Conservation (phyloP, 2,888 invertebrate species). For the Aradus depressus region DNA sequence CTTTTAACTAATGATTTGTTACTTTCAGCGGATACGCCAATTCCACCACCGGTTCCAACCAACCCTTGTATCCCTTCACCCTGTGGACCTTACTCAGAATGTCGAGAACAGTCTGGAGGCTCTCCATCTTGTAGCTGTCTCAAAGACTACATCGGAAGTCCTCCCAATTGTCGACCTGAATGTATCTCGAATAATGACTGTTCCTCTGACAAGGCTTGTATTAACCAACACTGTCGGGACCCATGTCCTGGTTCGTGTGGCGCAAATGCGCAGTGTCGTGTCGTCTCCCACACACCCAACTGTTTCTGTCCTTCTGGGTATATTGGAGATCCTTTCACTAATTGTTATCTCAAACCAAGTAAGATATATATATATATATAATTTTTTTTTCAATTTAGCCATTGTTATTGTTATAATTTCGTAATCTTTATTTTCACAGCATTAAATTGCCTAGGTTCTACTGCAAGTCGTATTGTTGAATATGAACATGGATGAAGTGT, state of each 20-base stretch:
- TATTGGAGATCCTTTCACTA: conserved; percentile 59
- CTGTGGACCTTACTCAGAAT: conserved; percentile 50
- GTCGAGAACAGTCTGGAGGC: conserved; percentile 44
- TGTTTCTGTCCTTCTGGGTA: conserved; percentile 54
- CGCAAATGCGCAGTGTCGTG: conserved; percentile 58
- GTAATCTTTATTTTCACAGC: no score
- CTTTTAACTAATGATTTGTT: no score
- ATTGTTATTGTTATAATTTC: no score
- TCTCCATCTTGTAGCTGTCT: conserved; percentile 28
- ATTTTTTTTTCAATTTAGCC: no score
- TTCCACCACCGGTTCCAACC: conserved; percentile 34
- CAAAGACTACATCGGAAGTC: conserved; percentile 36
- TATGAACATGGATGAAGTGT: no score
- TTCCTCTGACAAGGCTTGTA: conserved; percentile 54
- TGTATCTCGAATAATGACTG: conserved; percentile 66
- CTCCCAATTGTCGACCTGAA: conserved; percentile 57
- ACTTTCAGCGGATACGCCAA: neutral
- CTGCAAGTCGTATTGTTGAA: no score
- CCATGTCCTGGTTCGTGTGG: conserved; percentile 74
- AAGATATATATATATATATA: no score
- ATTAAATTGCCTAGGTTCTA: no score
- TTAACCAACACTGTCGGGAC: conserved; percentile 59
- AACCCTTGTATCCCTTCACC: conserved; percentile 47
- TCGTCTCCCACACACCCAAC: conserved; percentile 56
- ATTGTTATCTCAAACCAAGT: conserved; percentile 44